Evolutionary conservation across 2,113 vertebrate species (phyloP).

Genomic region (Phrynosoma platyrhinos): DNA sequence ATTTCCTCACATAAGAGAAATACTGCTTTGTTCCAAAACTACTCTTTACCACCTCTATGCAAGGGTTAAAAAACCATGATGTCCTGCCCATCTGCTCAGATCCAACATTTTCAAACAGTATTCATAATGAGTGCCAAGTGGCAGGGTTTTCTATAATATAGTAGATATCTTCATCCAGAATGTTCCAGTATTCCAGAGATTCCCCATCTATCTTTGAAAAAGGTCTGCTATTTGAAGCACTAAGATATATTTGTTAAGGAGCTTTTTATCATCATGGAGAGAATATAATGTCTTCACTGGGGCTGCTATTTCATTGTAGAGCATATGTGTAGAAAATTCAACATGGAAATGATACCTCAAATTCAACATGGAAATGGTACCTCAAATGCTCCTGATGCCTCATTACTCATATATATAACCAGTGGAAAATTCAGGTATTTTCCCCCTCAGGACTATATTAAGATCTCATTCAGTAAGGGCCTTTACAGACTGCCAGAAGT

Average conservation of each 20-base stretch:
- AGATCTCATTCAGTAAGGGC: neutral
- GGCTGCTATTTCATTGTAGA: conserved; percentile 23
- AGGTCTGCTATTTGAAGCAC: neutral
- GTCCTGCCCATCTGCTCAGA: too few relatives aligned
- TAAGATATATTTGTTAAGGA: conserved; percentile 1
- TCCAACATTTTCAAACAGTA: conserved; percentile 35
- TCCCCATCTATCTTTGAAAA: conserved; percentile 46
- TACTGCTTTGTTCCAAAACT: conserved; percentile 47
- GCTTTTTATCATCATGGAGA: conserved; percentile 2
- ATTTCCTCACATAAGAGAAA: conserved; percentile 38
- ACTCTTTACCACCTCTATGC: conserved; percentile 19
- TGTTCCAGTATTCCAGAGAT: conserved; percentile 33
- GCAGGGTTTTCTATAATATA: conserved; percentile 41
- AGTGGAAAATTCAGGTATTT: neutral
- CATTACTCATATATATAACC: neutral
- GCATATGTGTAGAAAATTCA: neutral
- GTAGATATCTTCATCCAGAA: conserved; percentile 48
- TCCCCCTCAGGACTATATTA: neutral
- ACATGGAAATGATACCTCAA: neutral
- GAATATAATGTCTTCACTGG: neutral
- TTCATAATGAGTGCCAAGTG: conserved; percentile 32
- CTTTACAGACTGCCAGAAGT: too few relatives aligned
- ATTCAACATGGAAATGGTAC: conserved; percentile 36
- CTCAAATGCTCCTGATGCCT: conserved; percentile 19
- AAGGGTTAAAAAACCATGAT: too few relatives aligned